Evolutionary conservation across 2,888 invertebrate genomes (phyloP).

Genomic region (Alloplasta piceator): DNA sequence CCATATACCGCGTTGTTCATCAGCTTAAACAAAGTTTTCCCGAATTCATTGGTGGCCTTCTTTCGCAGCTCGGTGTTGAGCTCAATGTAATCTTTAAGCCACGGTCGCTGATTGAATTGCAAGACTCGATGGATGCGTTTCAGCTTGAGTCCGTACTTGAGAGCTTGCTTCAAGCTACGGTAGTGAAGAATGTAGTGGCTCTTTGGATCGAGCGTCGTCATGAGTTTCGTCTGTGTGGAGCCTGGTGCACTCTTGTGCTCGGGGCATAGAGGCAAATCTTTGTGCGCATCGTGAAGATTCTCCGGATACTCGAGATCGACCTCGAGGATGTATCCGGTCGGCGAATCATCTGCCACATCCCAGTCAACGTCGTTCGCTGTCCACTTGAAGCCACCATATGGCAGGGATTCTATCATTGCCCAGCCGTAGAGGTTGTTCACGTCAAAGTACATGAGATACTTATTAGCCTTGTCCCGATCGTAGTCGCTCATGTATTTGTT

Average conservation of each 20-base stretch:
- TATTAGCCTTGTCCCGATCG: too few species aligned
- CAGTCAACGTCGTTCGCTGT: slow-evolving; percentile 23
- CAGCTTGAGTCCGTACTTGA: too few species aligned
- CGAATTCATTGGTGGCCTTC: too few species aligned
- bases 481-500: too few species aligned
- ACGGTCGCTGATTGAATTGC: slow-evolving; percentile 18
- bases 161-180: too few species aligned
- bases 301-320: slow-evolving; percentile 20
- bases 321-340: not conserved
- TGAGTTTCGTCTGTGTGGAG: slow-evolving; percentile 63
- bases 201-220: slow-evolving; percentile 64
- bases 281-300: slow-evolving; percentile 73
- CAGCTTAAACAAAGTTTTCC: too few species aligned
- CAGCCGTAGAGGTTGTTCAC: too few species aligned
- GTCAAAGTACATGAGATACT: too few species aligned
- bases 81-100: slow-evolving; percentile 12
- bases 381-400: too few species aligned
- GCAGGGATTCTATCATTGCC: too few species aligned
- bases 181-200: slow-evolving; percentile 33
- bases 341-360: not conserved
- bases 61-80: too few species aligned
- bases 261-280: slow-evolving; percentile 73
- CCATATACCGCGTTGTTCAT: too few species aligned
- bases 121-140: slow-evolving; percentile 7
- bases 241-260: slow-evolving; percentile 29